Base-by-base conservation (phyloP, 2,888 invertebrate genomes). In the Stenchaetothrips biformis region DNA sequence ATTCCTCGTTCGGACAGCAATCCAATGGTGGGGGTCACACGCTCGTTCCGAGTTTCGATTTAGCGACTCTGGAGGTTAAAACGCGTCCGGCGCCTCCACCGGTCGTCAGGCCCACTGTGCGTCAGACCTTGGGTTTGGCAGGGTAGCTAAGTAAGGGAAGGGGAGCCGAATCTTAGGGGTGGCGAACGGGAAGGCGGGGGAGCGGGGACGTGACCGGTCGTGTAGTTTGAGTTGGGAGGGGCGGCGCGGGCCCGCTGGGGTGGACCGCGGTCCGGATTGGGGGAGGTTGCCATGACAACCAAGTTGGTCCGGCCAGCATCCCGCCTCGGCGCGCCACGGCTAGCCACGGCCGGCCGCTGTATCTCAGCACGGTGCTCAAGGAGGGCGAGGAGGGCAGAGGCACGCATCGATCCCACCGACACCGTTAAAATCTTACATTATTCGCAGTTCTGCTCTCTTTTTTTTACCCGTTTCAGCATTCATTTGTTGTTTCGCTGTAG, bases 261-360 rank as follows among this genome's bases (percentile, higher is more conserved):
- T 21, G 67, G 67, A 74, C 67, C 37, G 37, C 37, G 37, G 37
- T 37, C 37, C 67, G 67, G 67, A 21, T 74, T 21, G 67, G 67
- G 21, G 8, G 11, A 21, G 67, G 67, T 74, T 25, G 67, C 67
- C 67, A 74, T 21, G 67, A 25, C 67, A 21, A 74, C 67, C 21
- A 74, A 74, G 67, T 74, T 74, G 67, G 67, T 74, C 21, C 67
- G 9, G 67, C 67, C 67, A 74, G 67, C 67, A 74, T 74, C 67
- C 67, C n/a, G 67, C 6, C 67, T 4, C n/a, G 67, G 9, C 67
- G 7, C 67, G 53, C 53, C 53, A 18, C 53, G n/a, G n/a, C n/a
- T n/a, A n/a, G n/a, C n/a, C n/a, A 18, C 13, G 53, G 13, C 4
- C 13, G 53, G 53, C 53, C 53, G 59, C 25, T 74, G 67, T 74